Conservation (phyloP, 2,797 vertebrate genomes). For the Trachurus trachurus region DNA sequence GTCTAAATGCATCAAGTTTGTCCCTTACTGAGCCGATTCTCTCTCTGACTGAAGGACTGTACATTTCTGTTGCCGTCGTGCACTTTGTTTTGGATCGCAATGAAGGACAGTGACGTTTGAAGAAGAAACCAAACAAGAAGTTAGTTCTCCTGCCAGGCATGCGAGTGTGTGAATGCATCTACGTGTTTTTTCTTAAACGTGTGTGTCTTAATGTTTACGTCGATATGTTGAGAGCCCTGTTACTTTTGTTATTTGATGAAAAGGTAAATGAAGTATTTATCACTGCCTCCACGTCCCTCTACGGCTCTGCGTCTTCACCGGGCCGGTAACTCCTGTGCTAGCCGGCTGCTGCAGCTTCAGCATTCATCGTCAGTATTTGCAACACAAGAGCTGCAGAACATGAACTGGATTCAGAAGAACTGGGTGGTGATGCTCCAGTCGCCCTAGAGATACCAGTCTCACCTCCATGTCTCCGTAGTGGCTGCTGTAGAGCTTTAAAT, state of each 20-base stretch:
- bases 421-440: neutral
- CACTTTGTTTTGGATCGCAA: slow-evolving; percentile 59
- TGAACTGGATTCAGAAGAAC: neutral
- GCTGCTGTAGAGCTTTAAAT: neutral
- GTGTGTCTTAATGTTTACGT: slow-evolving; percentile 60
- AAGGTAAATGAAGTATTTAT: slow-evolving; percentile 18
- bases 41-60: slow-evolving; percentile 57
- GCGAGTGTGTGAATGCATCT: slow-evolving; percentile 54
- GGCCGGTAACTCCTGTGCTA: slow-evolving; percentile 13
- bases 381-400: slow-evolving; percentile 21
- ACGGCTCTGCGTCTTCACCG: slow-evolving; percentile 15
- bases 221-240: slow-evolving; percentile 38
- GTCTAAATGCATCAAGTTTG: neutral
- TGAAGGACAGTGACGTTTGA: slow-evolving; percentile 52
- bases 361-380: neutral
- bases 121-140: slow-evolving; percentile 33
- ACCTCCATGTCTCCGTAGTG: neutral
- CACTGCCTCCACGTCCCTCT: slow-evolving; percentile 18
- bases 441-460: neutral
- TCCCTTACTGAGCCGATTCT: slow-evolving; percentile 23
- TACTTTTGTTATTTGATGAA: slow-evolving; percentile 44
- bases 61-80: slow-evolving; percentile 54
- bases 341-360: neutral
- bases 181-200: slow-evolving; percentile 61
- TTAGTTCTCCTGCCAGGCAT: slow-evolving; percentile 55